Evolutionary conservation across 2,113 vertebrate species (phyloP).

Genomic region (Silurus asotus): DNA sequence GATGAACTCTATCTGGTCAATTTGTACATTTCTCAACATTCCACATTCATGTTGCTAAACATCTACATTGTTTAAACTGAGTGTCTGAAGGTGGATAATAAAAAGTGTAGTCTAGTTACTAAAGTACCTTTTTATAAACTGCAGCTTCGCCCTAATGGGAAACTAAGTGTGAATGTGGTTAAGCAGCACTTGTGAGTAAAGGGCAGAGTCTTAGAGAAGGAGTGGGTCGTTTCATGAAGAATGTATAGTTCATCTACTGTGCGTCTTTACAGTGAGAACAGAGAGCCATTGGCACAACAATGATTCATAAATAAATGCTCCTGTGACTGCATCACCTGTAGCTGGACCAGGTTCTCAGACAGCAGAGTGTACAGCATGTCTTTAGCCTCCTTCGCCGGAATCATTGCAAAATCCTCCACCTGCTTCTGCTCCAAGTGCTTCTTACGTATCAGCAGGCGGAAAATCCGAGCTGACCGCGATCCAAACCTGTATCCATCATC

Average conservation of each 20-base stretch:
- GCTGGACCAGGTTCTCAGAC: slow-evolving; percentile 84
- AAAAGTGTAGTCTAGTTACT: not conserved
- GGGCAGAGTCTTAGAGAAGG: not conserved
- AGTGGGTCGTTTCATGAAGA: not conserved
- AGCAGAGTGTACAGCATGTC: slow-evolving; percentile 96
- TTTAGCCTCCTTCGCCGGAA: slow-evolving; percentile 96
- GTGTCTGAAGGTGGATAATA: not conserved
- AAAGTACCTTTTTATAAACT: not conserved
- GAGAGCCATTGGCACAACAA: not conserved
- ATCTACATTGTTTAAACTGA: not conserved
- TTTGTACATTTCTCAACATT: not conserved
- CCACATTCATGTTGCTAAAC: not conserved
- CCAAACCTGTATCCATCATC: slow-evolving; percentile 78
- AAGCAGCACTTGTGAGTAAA: not conserved
- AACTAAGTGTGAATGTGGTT: not conserved
- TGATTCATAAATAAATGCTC: not conserved
- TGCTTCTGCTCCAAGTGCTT: slow-evolving; percentile 95
- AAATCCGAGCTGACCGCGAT: slow-evolving; percentile 88
- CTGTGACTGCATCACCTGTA: slow-evolving; percentile 76
- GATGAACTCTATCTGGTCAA: slow-evolving; percentile 27
- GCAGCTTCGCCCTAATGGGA: not conserved
- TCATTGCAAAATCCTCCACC: slow-evolving; percentile 98
- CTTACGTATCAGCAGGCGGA: slow-evolving; percentile 85
- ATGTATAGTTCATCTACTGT: not conserved
- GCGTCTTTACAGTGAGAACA: not conserved